Conservation (phyloP, 2,888 invertebrate species). For the Notodonta dromedarius region DNA sequence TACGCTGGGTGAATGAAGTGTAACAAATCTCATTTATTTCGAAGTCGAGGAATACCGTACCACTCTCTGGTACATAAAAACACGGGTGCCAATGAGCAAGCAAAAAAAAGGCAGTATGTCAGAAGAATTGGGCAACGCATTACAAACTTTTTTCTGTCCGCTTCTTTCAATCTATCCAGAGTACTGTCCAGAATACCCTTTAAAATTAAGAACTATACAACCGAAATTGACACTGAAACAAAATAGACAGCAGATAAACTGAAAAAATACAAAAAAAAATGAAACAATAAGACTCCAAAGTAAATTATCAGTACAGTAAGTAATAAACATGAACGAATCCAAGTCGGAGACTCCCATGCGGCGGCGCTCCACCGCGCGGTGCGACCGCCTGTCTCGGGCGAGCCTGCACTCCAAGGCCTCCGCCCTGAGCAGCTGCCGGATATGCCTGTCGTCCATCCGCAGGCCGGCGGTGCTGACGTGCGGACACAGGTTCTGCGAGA, state of each 20-base stretch:
- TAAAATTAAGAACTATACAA: not conserved
- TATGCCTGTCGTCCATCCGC: conserved; percentile 59
- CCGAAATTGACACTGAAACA: not conserved
- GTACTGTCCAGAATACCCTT: not conserved
- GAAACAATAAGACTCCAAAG: conserved; percentile 9
- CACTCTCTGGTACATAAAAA: too few relatives aligned
- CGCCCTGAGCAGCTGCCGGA: conserved; percentile 55
- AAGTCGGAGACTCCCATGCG: conserved; percentile 16
- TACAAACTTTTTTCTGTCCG: too few relatives aligned
- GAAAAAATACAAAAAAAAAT: conserved; percentile 15
- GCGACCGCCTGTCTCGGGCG: conserved; percentile 27
- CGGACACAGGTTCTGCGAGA: conserved; percentile 67
- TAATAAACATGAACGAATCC: conserved; percentile 26
- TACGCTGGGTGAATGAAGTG: too few relatives aligned
- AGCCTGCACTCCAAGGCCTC: conserved; percentile 38
- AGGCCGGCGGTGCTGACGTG: conserved; percentile 58
- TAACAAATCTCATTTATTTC: too few relatives aligned
- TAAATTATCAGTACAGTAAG: not conserved
- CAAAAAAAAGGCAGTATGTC: too few relatives aligned
- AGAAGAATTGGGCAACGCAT: too few relatives aligned
- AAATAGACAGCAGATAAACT: not conserved
- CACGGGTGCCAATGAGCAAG: too few relatives aligned
- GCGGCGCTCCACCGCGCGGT: conserved; percentile 13
- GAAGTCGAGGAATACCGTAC: too few relatives aligned
- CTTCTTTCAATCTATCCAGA: not conserved